Evolutionary conservation across 2,113 vertebrate species (phyloP), one percentile per base, ranked within the genome.

Genomic region (Antennarius striatus): DNA sequence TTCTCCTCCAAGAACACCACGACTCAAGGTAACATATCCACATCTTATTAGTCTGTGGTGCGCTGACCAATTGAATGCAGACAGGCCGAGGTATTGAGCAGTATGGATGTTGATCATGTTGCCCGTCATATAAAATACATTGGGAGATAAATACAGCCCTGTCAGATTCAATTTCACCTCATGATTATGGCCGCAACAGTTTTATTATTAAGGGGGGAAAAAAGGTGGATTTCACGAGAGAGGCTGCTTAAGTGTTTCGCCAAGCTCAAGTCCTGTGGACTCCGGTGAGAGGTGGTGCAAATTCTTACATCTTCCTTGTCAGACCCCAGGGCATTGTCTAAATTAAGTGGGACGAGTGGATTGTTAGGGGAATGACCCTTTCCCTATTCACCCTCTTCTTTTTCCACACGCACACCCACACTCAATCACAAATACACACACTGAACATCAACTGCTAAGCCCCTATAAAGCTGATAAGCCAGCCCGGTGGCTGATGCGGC

Each of bases 401-500:
- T 67, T 79, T 82, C 48, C 54, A 61, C 67, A 70, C 22, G 2
- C 22, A 22, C 22, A 22, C 22, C 22, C 77, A 67, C 68, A 82
- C 68, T 70, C 73, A 63, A 81, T 77, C 86, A 83, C 86, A 80
- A 73, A 79, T 40, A 86, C 80, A 83, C 80, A 76, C 81, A 66
- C 74, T 48, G 56, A 80, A 87, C 75, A 71, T 84, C 79, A 80
- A 81, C 66, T 7, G 16, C 74, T 88, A 92, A 92, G 87, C 89
- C 81, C 72, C 68, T 51, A 77, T 91, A 90, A 91, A 91, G 88
- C 89, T 84, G 90, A 91, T 91, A 91, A 93, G 88, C 89, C 87
- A 63, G 83, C 79, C 81, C 53, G 81, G 87, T 87, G 85, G 83
- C 87, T 88, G 68, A 71, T 71, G 79, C 71, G 84, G 83, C 90